A percentile compares a stretch with the other conserved stretches of the same genome.
Conservation (phyloP, 1,140 invertebrate species). For the Drosophila nikananu region DNA sequence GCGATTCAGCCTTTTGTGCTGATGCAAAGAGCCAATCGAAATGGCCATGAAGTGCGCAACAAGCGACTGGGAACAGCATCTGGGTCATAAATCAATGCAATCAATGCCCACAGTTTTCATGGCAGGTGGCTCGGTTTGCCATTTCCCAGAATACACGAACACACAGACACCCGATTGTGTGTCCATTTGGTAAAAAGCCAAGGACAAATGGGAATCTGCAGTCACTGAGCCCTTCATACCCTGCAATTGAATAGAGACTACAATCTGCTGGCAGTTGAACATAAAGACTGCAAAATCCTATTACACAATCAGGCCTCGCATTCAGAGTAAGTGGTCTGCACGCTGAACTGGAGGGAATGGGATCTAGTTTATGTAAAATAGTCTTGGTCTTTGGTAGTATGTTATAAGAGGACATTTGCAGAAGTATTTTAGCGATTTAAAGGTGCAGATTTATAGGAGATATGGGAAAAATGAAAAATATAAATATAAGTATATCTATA, state of each 20-base stretch:
- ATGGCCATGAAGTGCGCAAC: constrained; percentile 61
- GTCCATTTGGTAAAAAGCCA: constrained; percentile 34
- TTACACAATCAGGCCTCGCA: constrained; percentile 19
- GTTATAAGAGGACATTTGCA: neutral
- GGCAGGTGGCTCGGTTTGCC: constrained; percentile 22
- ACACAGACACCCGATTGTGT: constrained; percentile 1
- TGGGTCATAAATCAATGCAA: constrained; percentile 63
- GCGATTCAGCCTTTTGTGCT: constrained; percentile 35
- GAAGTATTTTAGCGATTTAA: neutral
- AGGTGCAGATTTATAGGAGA: neutral
- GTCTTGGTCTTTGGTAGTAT: neutral
- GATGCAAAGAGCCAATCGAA: constrained; percentile 43
- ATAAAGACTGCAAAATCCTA: constrained; percentile 18
- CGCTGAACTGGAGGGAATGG: neutral
- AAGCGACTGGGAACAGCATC: constrained; percentile 42
- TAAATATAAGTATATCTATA: neutral
- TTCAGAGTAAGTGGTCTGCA: constrained; percentile 17
- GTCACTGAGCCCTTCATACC: constrained; percentile 29
- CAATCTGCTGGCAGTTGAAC: constrained; percentile 19
- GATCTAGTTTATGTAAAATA: neutral
- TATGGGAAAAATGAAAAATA: neutral
- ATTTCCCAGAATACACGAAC: constrained; percentile 7
- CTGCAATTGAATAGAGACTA: constrained; percentile 12
- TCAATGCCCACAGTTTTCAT: constrained; percentile 37
- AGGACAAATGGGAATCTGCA: constrained; percentile 21